These are phyloP conservation scores for Liodrosophila aerea DNA, from an alignment of 2,888 invertebrate genomes.

Conservation along the genomic window DNA sequence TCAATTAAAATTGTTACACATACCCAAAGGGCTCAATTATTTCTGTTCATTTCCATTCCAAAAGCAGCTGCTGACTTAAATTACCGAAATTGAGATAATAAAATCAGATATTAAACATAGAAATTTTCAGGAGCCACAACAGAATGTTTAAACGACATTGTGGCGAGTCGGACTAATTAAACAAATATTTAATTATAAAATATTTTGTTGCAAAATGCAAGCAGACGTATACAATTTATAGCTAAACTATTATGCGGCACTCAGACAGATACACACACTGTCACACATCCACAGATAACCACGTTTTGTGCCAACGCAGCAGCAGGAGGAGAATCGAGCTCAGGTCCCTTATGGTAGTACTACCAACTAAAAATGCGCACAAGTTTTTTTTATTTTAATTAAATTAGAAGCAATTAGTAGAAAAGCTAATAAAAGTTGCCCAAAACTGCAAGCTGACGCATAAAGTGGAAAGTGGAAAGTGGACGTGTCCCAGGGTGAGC, in stretches of 20 bases:
- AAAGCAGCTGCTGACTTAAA: too few relatives aligned
- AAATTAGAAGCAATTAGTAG: conserved; percentile 76
- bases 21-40: too few relatives aligned
- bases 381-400: conserved; percentile 74
- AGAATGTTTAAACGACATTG: conserved; percentile 6
- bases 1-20: too few relatives aligned
- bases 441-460: conserved; percentile 53
- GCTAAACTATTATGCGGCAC: conserved; percentile 65
- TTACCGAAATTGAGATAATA: too few relatives aligned
- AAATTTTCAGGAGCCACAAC: conserved; percentile 11
- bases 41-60: conserved; percentile 1
- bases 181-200: conserved; percentile 76
- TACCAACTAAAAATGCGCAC: conserved; percentile 64
- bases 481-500: conserved; percentile 17
- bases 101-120: conserved; percentile 9
- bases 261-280: conserved; percentile 26
- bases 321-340: conserved; percentile 8
- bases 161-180: conserved; percentile 68
- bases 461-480: conserved; percentile 42
- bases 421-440: conserved; percentile 75
- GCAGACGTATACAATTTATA: conserved; percentile 70
- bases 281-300: neutral
- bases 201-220: conserved; percentile 67
- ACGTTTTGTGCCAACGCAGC: conserved; percentile 56
- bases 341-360: conserved; percentile 37